Percentiles rank a stretch among this genome's conserved stretches.
Conservation (phyloP, 2,888 invertebrate species). For the Fragum sueziense region DNA sequence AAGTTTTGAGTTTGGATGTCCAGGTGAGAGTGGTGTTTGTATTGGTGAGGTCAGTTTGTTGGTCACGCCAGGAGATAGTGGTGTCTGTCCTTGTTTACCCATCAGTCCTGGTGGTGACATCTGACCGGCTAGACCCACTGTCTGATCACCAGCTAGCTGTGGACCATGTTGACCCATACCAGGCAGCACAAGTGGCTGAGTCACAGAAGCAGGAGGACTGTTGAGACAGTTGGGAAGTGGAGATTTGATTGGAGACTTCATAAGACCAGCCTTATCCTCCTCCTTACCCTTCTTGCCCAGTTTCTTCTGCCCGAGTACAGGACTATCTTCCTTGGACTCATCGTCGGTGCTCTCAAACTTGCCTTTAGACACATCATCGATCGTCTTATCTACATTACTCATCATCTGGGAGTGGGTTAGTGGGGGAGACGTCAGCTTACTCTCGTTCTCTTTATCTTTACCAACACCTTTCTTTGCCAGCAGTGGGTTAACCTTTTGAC, state of each 20-base stretch:
- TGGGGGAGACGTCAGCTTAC: slow-evolving; percentile 17
- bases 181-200: slow-evolving; percentile 44
- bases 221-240: slow-evolving; percentile 42
- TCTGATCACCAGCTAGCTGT: slow-evolving; percentile 42
- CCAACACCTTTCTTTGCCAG: slow-evolving; percentile 36
- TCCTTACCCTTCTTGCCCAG: slow-evolving; percentile 41
- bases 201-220: slow-evolving; percentile 36
- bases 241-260: slow-evolving; percentile 49
- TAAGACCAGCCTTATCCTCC: slow-evolving; percentile 33
- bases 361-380: slow-evolving; percentile 94
- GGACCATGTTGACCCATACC: slow-evolving; percentile 49
- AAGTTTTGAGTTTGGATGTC: not conserved
- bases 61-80: slow-evolving; percentile 1
- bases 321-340: slow-evolving; percentile 39
- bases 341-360: slow-evolving; percentile 73
- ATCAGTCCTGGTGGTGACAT: slow-evolving; percentile 45
- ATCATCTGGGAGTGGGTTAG: slow-evolving; percentile 45
- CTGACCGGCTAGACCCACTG: slow-evolving; percentile 32
- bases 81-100: slow-evolving; percentile 13
- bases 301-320: slow-evolving; percentile 30
- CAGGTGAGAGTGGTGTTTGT: slow-evolving; percentile 5
- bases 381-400: slow-evolving; percentile 91
- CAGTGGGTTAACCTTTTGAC: slow-evolving; percentile 41
- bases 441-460: slow-evolving; percentile 53
- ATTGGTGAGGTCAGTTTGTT: slow-evolving; percentile 5